Conservation (phyloP, 1,140 invertebrate species). For the Acromyrmex echinatior region DNA sequence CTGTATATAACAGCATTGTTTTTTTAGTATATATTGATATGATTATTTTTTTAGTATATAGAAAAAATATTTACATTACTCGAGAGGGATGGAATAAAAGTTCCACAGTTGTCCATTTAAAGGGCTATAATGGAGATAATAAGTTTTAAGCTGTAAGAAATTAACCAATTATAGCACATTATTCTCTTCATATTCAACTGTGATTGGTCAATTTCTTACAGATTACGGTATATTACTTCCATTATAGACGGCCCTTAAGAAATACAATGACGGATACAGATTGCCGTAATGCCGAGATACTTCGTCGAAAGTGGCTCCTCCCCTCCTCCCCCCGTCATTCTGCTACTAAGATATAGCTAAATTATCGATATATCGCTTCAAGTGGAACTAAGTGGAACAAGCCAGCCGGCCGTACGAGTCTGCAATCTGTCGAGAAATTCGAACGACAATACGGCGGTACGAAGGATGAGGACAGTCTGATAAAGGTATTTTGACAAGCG, state of each 20-base stretch:
- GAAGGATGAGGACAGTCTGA: slow-evolving; percentile 24
- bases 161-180: no score
- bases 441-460: slow-evolving; percentile 30
- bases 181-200: no score
- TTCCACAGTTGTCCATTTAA: neutral
- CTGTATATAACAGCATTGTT: no score
- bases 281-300: slow-evolving; percentile 16
- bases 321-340: neutral
- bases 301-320: slow-evolving; percentile 8
- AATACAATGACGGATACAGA: slow-evolving; percentile 8
- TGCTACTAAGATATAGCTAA: slow-evolving; percentile 8
- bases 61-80: neutral
- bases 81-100: neutral
- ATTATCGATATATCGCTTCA: slow-evolving; percentile 36
- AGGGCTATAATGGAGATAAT: neutral
- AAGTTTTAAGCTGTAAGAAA: no score
- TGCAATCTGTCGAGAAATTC: slow-evolving; percentile 64
- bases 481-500: slow-evolving; percentile 54
- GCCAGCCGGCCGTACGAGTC: slow-evolving; percentile 4
- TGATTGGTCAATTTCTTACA: no score
- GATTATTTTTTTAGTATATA: no score
- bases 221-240: no score
- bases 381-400: slow-evolving; percentile 19
- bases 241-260: no score
- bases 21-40: no score